Conservation (phyloP, 2,888 invertebrate species). For the Meloe dianella region DNA sequence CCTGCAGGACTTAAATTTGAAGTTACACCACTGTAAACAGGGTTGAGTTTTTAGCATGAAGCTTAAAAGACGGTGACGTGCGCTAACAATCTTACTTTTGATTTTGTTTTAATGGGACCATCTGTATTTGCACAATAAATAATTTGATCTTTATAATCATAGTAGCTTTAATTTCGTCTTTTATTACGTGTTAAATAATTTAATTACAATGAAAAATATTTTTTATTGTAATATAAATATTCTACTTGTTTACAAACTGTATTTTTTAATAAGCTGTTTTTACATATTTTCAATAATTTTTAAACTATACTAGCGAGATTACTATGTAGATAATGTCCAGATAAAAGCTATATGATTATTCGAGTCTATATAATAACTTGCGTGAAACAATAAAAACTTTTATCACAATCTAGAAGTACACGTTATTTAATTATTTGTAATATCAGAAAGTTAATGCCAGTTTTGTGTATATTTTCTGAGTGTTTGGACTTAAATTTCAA, state of each 20-base stretch:
- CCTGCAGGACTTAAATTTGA: no score
- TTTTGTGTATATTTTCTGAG: not conserved
- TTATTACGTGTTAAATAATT: not conserved
- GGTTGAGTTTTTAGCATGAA: no score
- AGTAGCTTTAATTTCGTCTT: not conserved
- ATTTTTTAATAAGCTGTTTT: not conserved
- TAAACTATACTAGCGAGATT: not conserved
- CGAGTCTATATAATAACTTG: not conserved
- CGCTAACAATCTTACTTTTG: no score
- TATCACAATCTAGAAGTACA: not conserved
- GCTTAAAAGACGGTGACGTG: no score
- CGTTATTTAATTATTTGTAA: not conserved
- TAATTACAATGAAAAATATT: not conserved
- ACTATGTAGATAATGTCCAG: not conserved
- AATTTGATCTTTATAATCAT: not conserved
- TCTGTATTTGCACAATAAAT: not conserved
- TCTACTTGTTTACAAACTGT: not conserved
- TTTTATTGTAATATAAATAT: not conserved
- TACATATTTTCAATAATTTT: not conserved
- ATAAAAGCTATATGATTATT: not conserved
- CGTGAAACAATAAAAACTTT: not conserved
- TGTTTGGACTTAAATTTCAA: not conserved
- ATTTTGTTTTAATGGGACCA: not conserved
- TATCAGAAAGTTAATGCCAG: not conserved
- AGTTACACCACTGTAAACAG: no score